Evolutionary conservation across 2,888 invertebrate genomes (phyloP), one percentile per base, ranked within the genome.

Genomic region (Drosophila vallismaia): DNA sequence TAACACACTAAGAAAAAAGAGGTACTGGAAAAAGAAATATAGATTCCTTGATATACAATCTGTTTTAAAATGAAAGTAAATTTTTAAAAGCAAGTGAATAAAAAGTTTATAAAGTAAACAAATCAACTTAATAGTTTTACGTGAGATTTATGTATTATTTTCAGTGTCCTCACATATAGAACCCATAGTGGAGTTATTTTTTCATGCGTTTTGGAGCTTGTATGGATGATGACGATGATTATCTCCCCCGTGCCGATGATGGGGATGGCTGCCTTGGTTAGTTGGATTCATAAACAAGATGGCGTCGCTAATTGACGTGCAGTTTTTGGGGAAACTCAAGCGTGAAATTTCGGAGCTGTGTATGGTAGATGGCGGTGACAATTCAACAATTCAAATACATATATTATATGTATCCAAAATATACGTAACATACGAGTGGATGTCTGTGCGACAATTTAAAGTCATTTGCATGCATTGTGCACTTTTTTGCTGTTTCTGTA

Each of bases 381-480:
- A 42, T 24, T 19, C 19, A 19, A 19, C 19, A 19, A 19, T 19
- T 29, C 28, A 14, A 52, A 46, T 40, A 36, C 9, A 26, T 9
- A 48, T 28, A 5, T 3, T 14, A 0, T 24, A 12, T 28, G 28
- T 52, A 48, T 31, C 8, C 1, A 6, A 38, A 36, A 44, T 54
- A 46, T 55, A 38, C 58, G 49, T 64, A 53, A n/a, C n/a, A n/a
- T n/a, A n/a, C n/a, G n/a, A n/a, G n/a, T n/a, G n/a, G n/a, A n/a
- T 57, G 71, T 51, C 66, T 51, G 72, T 81, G 76, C 76, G 86
- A 79, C 73, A 86, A 86, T 77, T 88, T 82, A 63, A 82, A 83
- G 86, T 88, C 86, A 83, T 83, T 83, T 83, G 88, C 83, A 86
- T 83, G 83, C 79, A 83, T 85, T 83, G 82, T 83, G 73, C 82